A percentile compares a stretch with the other conserved stretches of the same genome.
Conservation (phyloP, 2,113 vertebrate species). For the Notothenia coriiceps region DNA sequence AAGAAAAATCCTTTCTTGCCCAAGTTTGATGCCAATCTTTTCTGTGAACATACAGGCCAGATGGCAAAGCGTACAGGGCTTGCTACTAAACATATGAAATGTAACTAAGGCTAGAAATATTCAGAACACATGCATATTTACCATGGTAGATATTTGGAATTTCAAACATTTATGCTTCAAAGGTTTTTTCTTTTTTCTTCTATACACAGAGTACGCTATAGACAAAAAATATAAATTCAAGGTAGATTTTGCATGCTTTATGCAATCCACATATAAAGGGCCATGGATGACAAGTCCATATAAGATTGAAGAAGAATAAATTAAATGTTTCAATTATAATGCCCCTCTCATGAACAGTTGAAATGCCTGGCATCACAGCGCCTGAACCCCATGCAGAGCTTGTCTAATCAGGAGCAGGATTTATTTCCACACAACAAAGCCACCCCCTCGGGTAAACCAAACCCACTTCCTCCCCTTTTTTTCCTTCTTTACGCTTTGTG, state of each 20-base stretch:
- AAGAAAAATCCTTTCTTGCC: background rate
- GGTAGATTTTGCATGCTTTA: background rate
- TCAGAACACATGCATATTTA: background rate
- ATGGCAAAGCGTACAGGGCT: background rate
- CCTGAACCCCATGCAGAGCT: conserved; percentile 30
- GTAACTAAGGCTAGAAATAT: background rate
- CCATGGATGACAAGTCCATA: conserved; percentile 1
- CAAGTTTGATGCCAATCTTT: background rate
- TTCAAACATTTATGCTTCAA: background rate
- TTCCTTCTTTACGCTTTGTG: conserved; percentile 15
- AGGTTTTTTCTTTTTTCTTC: background rate
- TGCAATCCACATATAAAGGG: conserved; percentile 8
- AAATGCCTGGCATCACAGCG: conserved; percentile 31
- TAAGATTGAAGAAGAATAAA: conserved; percentile 39
- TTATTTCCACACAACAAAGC: conserved; percentile 61
- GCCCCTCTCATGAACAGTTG: conserved; percentile 27
- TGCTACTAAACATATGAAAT: background rate
- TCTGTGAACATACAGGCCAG: background rate
- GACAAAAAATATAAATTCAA: background rate
- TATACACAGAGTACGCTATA: background rate
- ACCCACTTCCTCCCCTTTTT: conserved; percentile 20
- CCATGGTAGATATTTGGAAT: background rate
- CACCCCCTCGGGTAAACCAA: conserved; percentile 47
- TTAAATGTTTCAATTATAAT: conserved; percentile 35
- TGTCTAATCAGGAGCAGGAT: conserved; percentile 57